Base-by-base conservation (phyloP, 2,888 invertebrate species). In the Dynastes hyllus region DNA sequence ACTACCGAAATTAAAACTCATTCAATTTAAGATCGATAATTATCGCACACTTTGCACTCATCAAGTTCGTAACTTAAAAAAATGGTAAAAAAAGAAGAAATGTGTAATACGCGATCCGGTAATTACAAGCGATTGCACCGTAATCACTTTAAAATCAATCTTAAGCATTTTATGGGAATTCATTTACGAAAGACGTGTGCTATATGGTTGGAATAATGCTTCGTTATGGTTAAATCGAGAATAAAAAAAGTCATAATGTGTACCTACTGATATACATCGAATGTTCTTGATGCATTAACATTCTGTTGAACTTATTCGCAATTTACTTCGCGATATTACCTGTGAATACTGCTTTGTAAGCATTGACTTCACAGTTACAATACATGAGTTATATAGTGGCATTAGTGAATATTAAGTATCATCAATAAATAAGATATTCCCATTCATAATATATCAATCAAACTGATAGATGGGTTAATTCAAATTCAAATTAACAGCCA, bases 361-460 rank as follows among this genome's bases (percentile, higher is more conserved):
- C 1, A 45, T 45, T 45, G 8, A 8, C 11, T 45, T 45, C 45
- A 45, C 8, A 37, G 6, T 37, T 37, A 6, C 3, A 37, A 37
- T 5, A 37, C 45, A 1, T 40, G 40, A 40, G 0, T 40, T 6
- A 9, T 40, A 40, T 40, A 8, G 8, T 45, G 8, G 2, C 51
- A 69, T 50, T 27, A 69, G 11, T 51, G 51, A 51, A 51, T 69
- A 69, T 69, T 32, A 13, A 51, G 29, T 11, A 69, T 51, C 69
- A 69, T 69, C 51, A 69, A 69, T 69, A 51, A 69, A 29, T 69
- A 69, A 53, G 51, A 69, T 69, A 51, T 51, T n/a, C 50, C 3
- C 13, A 69, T 69, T 69, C 67, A 67, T 51, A 76, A 77, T 77
- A 70, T 61, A 78, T 78, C 73, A 71, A 5, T 78, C 73, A 73